A percentile compares a stretch with the other conserved stretches of the same genome.
Conservation (phyloP, 2,797 vertebrate species). For the Hemitrygon akajei region DNA sequence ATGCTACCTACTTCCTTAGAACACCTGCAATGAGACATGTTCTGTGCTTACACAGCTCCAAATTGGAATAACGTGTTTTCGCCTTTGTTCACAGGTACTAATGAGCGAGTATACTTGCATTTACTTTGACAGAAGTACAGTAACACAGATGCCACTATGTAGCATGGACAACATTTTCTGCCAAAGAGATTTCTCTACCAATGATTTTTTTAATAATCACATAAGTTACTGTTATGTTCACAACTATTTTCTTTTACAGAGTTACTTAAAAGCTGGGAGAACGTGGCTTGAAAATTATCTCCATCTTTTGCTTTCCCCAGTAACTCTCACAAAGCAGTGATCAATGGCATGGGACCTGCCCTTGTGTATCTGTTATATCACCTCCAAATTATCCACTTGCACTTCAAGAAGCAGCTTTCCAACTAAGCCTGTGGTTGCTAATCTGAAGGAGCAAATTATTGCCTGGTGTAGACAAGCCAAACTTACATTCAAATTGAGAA, state of each 20-base stretch:
- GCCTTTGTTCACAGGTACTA: no score
- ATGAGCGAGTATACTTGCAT: no score
- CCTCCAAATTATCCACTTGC: not conserved
- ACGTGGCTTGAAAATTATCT: not conserved
- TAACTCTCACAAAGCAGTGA: not conserved
- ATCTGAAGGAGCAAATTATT: not conserved
- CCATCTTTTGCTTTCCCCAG: not conserved
- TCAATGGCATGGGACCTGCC: not conserved
- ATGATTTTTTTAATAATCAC: not conserved
- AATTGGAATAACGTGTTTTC: not conserved
- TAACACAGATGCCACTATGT: no score
- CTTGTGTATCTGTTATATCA: not conserved
- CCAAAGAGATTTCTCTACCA: no score
- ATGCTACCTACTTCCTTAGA: not conserved
- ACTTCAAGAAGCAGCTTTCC: not conserved
- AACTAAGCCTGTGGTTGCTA: not conserved
- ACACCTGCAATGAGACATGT: not conserved
- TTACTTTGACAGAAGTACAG: no score
- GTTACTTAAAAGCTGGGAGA: not conserved
- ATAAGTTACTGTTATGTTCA: not conserved
- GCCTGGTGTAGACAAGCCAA: not conserved
- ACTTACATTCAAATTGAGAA: not conserved
- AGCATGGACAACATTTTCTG: no score
- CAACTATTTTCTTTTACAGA: not conserved
- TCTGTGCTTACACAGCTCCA: not conserved